Evolutionary conservation across 2,797 vertebrate species (phyloP), one percentile per base, ranked within the genome.

Genomic region (Selene dorsalis): DNA sequence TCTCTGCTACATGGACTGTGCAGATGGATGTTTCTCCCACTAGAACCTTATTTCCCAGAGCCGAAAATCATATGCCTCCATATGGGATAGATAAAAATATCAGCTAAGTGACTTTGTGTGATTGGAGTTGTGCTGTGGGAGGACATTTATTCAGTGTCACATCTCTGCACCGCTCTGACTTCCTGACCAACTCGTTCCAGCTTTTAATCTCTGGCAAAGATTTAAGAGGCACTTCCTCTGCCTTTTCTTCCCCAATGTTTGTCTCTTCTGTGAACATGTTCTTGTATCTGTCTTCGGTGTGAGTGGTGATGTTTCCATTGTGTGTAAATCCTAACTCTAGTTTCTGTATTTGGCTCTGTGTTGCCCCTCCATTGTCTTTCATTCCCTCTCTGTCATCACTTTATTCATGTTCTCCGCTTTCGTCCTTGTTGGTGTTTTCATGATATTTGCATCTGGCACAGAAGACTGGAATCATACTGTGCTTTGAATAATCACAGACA

Each of bases 41-140:
- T 67, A 63, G 50, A 56, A 57, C 28, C 65, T 56, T 2, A 56
- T 66, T 82, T 83, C 75, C 66, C 73, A 66, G 67, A 58, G 69
- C 67, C 61, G 56, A 66, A 69, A 65, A 73, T 80, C 63, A 75
- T 70, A 50, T 1, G 2, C 57, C 72, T 70, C 66, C 83, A 77
- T 81, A 71, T 81, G 83, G 78, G 68, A 75, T 6, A 50, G 72
- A 85, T 88, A 73, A 76, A 79, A 85, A 68, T 70, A 80, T 80
- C 74, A 70, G 35, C 48, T 73, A 18, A 65, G 43, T 45, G 16
- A 72, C 75, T 82, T 35, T 73, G 73, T 80, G 60, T 75, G 80
- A 77, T 71, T 70, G 28, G 59, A 75, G 30, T 52, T 48, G 65
- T 32, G 53, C 61, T 58, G 24, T 65, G 50, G 61, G 77, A 45